Percentiles rank a stretch among this genome's conserved stretches.
Conservation (phyloP, 1,140 invertebrate species). For the Pachypeltis micranthus region DNA sequence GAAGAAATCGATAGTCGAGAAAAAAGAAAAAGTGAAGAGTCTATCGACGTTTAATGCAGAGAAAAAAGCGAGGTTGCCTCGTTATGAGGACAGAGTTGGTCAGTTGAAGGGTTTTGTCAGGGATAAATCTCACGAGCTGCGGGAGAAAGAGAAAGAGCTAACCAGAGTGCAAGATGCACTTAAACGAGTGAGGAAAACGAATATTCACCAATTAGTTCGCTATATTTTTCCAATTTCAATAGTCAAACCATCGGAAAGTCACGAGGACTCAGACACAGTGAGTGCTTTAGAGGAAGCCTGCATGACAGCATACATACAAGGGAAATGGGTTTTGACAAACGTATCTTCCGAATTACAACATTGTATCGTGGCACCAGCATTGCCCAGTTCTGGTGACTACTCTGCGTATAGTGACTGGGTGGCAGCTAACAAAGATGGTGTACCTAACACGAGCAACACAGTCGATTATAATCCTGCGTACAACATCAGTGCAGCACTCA, state of each 20-base stretch:
- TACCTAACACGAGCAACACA: slow-evolving; percentile 40
- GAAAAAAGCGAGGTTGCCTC: slow-evolving; percentile 45
- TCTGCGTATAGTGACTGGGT: slow-evolving; percentile 62
- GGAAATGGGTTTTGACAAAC: slow-evolving; percentile 58
- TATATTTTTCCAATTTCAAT: slow-evolving; percentile 64
- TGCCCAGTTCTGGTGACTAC: slow-evolving; percentile 67
- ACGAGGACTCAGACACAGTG: slow-evolving; percentile 43
- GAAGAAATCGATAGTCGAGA: slow-evolving; percentile 43
- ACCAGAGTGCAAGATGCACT: slow-evolving; percentile 43
- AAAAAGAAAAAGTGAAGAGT: slow-evolving; percentile 35
- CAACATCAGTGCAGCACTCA: slow-evolving; percentile 62
- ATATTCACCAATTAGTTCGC: slow-evolving; percentile 54
- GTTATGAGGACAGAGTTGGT: slow-evolving; percentile 48
- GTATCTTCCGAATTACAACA: slow-evolving; percentile 53
- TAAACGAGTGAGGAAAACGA: slow-evolving; percentile 46
- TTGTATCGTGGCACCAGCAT: slow-evolving; percentile 57
- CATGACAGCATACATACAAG: slow-evolving; percentile 57
- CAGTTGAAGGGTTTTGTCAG: slow-evolving; percentile 45
- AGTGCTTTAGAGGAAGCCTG: slow-evolving; percentile 62
- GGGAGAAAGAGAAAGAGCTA: slow-evolving; percentile 37
- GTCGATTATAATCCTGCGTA: slow-evolving; percentile 52
- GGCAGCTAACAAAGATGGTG: slow-evolving; percentile 50
- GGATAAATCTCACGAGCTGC: slow-evolving; percentile 40
- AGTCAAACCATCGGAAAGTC: slow-evolving; percentile 41
- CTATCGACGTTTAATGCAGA: slow-evolving; percentile 41